Evolutionary conservation across 2,888 invertebrate genomes (phyloP), one percentile per base, ranked within the genome.

Genomic region (Pollenia amentaria): DNA sequence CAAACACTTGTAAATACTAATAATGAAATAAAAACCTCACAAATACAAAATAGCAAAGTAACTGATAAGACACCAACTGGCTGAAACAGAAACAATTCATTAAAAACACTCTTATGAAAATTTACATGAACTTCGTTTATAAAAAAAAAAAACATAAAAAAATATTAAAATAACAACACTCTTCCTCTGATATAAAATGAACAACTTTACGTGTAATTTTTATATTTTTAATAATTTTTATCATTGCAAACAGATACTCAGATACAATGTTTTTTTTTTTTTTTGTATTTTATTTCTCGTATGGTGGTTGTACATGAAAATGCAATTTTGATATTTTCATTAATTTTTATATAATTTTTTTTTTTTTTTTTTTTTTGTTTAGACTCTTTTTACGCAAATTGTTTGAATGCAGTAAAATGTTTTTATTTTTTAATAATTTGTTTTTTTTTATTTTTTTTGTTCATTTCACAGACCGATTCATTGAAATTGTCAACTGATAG

Each of bases 381-480:
- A 48, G 1, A 51, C 18, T 51, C n/a, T 76, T 48, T 65, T 73
- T 38, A 9, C 12, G 69, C 42, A 62, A 6, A 42, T 11, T 44
- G 12, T 18, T 65, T 65, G 8, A 8, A 18, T 57, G 18, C 46
- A 69, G 42, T 9, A 16, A 38, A 64, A 48, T 57, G 16, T 70
- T 75, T 29, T 44, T 48, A n/a, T 75, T 38, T 73, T 40, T 29
- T 65, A 44, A 62, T 81, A 55, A 85, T 87, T 76, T 72, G 65
- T 73, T 55, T 44, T 18, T 46, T 29, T 55, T 29, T 64, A 16
- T 48, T 60, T 62, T 12, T 69, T 29, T 77, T 64, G 42, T 80
- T 85, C 88, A 89, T 72, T 89, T 94, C 94, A 55, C 94, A 96
- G 96, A 94, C 95, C 90, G 96, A 96, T 89, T 95, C 95, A 76